These are phyloP conservation scores for Eurystomus glaucurus DNA, from an alignment of 2,797 vertebrate genomes.

Conservation along the genomic window DNA sequence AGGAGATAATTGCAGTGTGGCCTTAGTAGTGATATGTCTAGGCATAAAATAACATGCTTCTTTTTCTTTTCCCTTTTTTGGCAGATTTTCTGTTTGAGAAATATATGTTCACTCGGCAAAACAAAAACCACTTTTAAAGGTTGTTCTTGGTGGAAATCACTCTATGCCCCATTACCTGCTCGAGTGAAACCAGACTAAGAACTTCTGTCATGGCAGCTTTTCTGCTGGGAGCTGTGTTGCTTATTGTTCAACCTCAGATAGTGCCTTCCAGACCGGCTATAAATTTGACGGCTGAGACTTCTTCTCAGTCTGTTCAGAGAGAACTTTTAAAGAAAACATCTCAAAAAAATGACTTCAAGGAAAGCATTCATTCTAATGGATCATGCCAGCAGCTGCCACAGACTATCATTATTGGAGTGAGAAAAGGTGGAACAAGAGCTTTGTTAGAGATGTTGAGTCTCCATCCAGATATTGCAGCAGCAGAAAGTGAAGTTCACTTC, in stretches of 20 bases:
- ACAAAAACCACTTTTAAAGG: conserved; percentile 32
- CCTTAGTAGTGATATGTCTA: background rate
- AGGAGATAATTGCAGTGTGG: background rate
- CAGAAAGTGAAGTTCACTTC: conserved; percentile 96
- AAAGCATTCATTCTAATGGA: conserved; percentile 83
- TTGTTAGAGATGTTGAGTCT: conserved; percentile 96
- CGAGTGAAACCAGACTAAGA: conserved; percentile 87
- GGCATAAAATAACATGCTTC: conserved; percentile 35
- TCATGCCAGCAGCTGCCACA: conserved; percentile 89
- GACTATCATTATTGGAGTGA: conserved; percentile 95
- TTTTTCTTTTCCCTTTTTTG: conserved; percentile 59
- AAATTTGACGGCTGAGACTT: conserved; percentile 32
- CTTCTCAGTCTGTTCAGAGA: conserved; percentile 56
- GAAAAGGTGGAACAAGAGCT: conserved; percentile 96
- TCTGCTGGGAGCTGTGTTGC: conserved; percentile 90
- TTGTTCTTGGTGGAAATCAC: conserved; percentile 79
- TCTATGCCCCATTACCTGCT: conserved; percentile 81
- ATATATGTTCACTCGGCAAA: conserved; percentile 33
- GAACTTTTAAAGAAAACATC: conserved; percentile 55
- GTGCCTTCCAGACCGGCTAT: conserved; percentile 85
- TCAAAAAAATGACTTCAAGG: conserved; percentile 65
- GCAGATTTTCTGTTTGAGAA: conserved; percentile 45
- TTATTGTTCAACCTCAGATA: conserved; percentile 87
- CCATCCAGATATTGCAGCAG: conserved; percentile 90
- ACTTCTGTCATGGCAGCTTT: conserved; percentile 91